Conservation (phyloP, 2,113 vertebrate genomes). For the Pyrgilauda ruficollis region DNA sequence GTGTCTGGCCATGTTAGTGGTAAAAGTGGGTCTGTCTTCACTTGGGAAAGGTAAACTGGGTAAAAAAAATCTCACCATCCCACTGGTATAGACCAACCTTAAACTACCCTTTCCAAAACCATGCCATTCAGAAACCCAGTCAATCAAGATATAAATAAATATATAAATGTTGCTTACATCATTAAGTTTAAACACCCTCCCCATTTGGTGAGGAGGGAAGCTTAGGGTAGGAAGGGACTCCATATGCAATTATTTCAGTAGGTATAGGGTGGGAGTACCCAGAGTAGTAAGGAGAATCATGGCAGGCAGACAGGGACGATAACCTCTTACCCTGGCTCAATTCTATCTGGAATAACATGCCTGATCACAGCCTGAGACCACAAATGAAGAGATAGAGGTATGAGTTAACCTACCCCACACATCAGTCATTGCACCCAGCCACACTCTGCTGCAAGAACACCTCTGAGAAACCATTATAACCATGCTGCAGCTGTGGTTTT, state of each 20-base stretch:
- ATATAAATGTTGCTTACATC: background rate
- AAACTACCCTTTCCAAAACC: background rate
- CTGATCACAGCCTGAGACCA: background rate
- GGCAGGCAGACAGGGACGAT: background rate
- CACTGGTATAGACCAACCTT: background rate
- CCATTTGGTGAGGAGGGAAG: background rate
- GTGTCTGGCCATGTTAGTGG: background rate
- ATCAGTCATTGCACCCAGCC: background rate
- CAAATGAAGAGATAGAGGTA: background rate
- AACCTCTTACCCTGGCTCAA: background rate
- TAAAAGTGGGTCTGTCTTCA: background rate
- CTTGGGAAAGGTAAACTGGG: background rate
- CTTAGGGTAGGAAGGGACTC: background rate
- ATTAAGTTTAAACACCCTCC: accelerated
- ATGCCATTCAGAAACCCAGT: background rate
- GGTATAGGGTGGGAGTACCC: background rate
- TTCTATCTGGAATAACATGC: background rate
- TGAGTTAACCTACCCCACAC: background rate
- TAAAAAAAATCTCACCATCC: background rate
- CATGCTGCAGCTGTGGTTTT: background rate
- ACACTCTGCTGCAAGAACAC: background rate
- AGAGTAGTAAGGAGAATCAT: background rate
- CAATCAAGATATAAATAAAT: background rate
- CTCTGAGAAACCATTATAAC: background rate
- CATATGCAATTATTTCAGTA: background rate